phyloP scores from a whole-genome alignment of 2,113 vertebrate species.

The Mionectes macconnelli region DNA sequence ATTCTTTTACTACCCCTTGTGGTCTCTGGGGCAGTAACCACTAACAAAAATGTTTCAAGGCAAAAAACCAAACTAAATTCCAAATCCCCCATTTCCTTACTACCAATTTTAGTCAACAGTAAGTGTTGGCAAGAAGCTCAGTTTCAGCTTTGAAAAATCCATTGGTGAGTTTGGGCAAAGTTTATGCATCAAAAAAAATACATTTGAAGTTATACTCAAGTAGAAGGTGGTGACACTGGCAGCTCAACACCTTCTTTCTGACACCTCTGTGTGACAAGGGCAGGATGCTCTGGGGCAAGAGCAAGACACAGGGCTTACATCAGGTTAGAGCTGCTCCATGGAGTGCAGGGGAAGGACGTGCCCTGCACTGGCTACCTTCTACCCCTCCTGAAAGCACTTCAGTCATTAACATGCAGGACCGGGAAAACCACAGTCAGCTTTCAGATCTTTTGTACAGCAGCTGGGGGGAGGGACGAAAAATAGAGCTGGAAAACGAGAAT shows the following conservation, averaged over 20 bases:
- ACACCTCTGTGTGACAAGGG: not conserved
- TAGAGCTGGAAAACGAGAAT: not conserved
- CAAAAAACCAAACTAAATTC: not conserved
- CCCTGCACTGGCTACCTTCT: not conserved
- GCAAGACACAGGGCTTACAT: not conserved
- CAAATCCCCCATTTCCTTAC: not conserved
- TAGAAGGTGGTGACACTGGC: not conserved
- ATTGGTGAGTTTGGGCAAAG: not conserved
- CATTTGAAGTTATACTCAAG: not conserved
- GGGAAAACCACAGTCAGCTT: not conserved
- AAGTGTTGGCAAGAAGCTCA: not conserved
- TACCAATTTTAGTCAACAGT: not conserved
- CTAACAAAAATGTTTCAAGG: not conserved
- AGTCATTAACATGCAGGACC: not conserved
- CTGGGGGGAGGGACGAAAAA: fast-evolving
- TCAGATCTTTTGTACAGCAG: not conserved
- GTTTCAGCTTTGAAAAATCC: not conserved
- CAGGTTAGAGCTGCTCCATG: not conserved
- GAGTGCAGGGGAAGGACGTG: not conserved
- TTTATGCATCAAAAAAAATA: not conserved
- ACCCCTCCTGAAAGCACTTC: not conserved
- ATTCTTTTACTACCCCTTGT: not conserved
- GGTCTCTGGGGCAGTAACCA: not conserved
- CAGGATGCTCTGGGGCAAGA: not conserved
- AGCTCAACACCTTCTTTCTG: not conserved